Evolutionary conservation across 2,888 invertebrate genomes (phyloP).

Genomic region (Eristalinus sepulchralis): DNA sequence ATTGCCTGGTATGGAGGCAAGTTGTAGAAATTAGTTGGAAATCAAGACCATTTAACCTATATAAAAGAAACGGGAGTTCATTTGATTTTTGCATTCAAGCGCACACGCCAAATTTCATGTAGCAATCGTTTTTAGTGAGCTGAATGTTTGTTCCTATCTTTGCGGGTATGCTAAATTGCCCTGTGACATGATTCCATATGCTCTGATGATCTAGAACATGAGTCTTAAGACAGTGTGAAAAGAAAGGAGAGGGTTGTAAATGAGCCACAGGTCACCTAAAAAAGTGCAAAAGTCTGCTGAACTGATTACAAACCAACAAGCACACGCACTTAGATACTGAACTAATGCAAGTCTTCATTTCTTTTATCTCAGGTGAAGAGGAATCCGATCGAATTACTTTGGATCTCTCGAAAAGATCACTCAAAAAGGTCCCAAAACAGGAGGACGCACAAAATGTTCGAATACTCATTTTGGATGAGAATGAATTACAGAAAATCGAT

Average conservation of each 20-base stretch:
- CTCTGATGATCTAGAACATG: too few relatives aligned
- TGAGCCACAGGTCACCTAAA: too few relatives aligned
- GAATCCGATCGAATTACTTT: slow-evolving; percentile 82
- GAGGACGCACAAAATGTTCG: slow-evolving; percentile 86
- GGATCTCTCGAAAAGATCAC: slow-evolving; percentile 89
- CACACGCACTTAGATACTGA: neutral
- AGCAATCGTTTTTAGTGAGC: too few relatives aligned
- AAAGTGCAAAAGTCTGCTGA: too few relatives aligned
- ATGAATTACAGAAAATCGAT: slow-evolving; percentile 92
- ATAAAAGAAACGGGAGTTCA: neutral
- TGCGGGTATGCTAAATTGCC: too few relatives aligned
- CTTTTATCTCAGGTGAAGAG: slow-evolving; percentile 77
- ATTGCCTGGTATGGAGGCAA: neutral
- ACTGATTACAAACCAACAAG: too few relatives aligned
- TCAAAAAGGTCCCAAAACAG: slow-evolving; percentile 89
- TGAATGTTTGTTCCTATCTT: too few relatives aligned
- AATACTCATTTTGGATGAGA: slow-evolving; percentile 90
- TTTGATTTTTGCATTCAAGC: neutral
- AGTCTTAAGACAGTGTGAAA: too few relatives aligned
- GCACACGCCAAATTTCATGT: neutral
- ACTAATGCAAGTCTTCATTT: neutral
- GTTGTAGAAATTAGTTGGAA: neutral
- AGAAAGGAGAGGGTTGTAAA: too few relatives aligned
- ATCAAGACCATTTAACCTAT: neutral
- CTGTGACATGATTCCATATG: too few relatives aligned